Percentiles rank a stretch among this genome's conserved stretches.
phyloP scores from a whole-genome alignment of 2,888 invertebrate genomes.

The Cryptus viduatorius region DNA sequence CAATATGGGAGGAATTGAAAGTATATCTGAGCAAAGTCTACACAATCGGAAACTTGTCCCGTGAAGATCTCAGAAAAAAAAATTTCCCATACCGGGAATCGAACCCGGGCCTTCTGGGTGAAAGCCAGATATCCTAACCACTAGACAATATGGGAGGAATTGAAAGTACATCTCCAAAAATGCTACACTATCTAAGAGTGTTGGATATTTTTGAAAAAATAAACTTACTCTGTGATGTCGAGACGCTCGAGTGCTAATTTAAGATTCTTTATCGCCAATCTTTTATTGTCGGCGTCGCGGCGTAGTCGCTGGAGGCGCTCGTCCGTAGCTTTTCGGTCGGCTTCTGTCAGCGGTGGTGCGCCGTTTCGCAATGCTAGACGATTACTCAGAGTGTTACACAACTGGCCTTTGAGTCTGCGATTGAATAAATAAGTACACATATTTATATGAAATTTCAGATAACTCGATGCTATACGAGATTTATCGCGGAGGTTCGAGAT shows the following conservation, averaged over 20 bases:
- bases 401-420: constrained; percentile 88
- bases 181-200: neutral
- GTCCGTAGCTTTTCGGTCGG: constrained; percentile 87
- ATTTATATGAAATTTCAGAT: neutral
- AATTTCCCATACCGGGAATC: constrained; percentile 70
- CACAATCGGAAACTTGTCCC: neutral
- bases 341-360: constrained; percentile 85
- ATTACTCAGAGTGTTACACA: constrained; percentile 88
- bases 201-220: neutral
- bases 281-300: constrained; percentile 92
- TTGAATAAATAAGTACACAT: neutral
- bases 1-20: constrained; percentile 55
- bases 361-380: constrained; percentile 84
- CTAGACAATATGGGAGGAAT: constrained; percentile 66
- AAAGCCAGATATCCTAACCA: constrained; percentile 72
- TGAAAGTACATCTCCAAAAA: neutral
- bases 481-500: neutral
- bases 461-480: neutral
- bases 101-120: constrained; percentile 72
- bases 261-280: constrained; percentile 92
- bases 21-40: neutral
- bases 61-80: constrained; percentile 44
- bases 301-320: constrained; percentile 87
- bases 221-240: constrained; percentile 94
- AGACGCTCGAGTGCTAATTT: constrained; percentile 92